Percentiles rank a stretch among this genome's conserved stretches.
These are phyloP conservation scores for Sarcophaga peregrina DNA, from an alignment of 1,140 invertebrate genomes.

Conservation along the genomic window DNA sequence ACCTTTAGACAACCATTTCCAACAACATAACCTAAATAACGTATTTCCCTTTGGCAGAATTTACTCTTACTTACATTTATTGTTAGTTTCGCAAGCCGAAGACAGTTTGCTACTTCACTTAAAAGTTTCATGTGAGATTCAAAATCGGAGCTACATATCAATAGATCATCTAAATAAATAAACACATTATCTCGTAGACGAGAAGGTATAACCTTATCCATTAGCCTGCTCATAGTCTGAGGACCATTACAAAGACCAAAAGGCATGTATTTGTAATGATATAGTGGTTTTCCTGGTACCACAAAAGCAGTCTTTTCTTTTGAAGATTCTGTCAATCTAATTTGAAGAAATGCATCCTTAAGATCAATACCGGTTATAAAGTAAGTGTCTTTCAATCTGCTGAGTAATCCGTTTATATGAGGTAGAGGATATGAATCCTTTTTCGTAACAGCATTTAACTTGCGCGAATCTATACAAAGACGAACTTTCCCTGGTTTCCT, in stretches of 20 bases:
- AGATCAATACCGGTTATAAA: conserved; percentile 46
- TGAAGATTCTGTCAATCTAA: conserved; percentile 46
- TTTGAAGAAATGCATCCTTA: conserved; percentile 51
- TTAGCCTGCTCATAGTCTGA: conserved; percentile 45
- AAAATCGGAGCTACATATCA: conserved; percentile 58
- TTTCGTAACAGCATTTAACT: conserved; percentile 61
- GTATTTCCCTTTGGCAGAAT: conserved; percentile 51
- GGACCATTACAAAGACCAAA: conserved; percentile 45
- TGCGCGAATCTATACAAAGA: conserved; percentile 64
- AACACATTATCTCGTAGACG: conserved; percentile 23
- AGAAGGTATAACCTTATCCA: conserved; percentile 44
- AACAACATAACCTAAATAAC: conserved; percentile 48
- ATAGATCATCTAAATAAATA: conserved; percentile 57
- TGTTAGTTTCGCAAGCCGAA: conserved; percentile 48
- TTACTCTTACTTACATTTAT: conserved; percentile 47
- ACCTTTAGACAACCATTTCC: conserved; percentile 57
- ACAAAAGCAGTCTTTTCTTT: conserved; percentile 63
- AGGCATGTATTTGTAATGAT: conserved; percentile 53
- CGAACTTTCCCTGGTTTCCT: conserved; percentile 44
- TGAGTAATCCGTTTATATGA: conserved; percentile 56
- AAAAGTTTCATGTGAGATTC: conserved; percentile 56
- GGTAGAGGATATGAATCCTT: conserved; percentile 56
- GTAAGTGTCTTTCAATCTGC: conserved; percentile 53
- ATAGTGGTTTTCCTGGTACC: conserved; percentile 51
- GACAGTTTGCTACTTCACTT: conserved; percentile 48